A percentile compares a stretch with the other conserved stretches of the same genome.
Evolutionary conservation across 2,888 invertebrate species (phyloP).

Genomic region (Caenorhabditis zanzibari): DNA sequence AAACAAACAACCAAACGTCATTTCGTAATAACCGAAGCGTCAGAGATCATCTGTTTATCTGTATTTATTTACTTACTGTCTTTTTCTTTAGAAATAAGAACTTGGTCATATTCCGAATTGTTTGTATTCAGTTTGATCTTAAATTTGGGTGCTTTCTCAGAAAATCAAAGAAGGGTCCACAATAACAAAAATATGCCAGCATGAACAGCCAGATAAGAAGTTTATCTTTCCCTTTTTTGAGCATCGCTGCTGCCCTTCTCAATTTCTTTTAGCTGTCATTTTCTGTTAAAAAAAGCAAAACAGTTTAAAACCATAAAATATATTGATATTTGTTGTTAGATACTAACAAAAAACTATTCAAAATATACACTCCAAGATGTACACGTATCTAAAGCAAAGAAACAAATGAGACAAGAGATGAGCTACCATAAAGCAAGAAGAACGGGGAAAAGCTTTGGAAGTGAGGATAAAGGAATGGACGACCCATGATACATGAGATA

Average conservation of each 20-base stretch:
- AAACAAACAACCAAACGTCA: constrained; percentile 13
- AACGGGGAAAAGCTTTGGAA: constrained; percentile 18
- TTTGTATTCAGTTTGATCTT: background rate
- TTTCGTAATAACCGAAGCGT: background rate
- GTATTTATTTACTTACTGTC: constrained; percentile 12
- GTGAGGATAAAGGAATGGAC: constrained; percentile 6
- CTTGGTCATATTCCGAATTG: no score
- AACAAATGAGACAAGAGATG: constrained; percentile 16
- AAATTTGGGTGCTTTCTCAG: no score
- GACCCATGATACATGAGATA: constrained; percentile 35
- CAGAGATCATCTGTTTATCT: constrained; percentile 9
- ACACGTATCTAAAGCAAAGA: constrained; percentile 54
- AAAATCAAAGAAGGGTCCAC: no score
- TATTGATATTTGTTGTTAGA: background rate
- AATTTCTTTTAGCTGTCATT: no score
- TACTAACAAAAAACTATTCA: background rate
- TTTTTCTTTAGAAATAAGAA: background rate
- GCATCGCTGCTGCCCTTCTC: no score
- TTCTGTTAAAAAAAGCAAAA: no score
- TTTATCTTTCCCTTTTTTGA: no score
- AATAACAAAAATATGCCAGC: no score
- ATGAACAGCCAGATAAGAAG: no score
- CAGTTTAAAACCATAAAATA: background rate
- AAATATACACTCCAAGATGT: constrained; percentile 46
- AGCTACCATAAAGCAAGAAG: constrained; percentile 29